Base-by-base conservation (phyloP, 1,140 invertebrate genomes). In the Hylyphantes graminicola region DNA sequence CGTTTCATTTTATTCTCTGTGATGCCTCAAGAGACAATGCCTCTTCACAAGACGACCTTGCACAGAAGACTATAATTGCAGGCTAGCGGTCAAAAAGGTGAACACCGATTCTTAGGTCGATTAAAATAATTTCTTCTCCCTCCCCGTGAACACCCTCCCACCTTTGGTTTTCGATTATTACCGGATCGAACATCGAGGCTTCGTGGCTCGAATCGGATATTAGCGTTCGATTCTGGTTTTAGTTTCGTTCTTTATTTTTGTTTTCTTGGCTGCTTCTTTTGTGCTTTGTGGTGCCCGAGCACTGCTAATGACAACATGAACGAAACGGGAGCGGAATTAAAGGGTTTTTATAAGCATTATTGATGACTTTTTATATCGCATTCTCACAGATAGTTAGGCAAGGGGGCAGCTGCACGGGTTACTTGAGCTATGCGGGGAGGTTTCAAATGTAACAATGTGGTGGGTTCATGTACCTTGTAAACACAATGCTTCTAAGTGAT, bases 61-160 rank as follows among this genome's bases (percentile, higher is more conserved):
- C 35, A 21, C 54, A 35, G 68, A 57, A 21, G 21, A 76, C n/a
- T 57, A 74, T 76, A 76, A 76, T 76, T 76, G 74, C 74, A 74
- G 55, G n/a, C 72, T 55, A 76, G 74, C 74, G 74, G 74, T 76
- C 74, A 76, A 64, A 76, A 76, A 76, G 74, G 55, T 76, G 74
- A 76, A 76, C 74, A 76, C 35, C 74, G 74, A 76, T 76, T 64
- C 74, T 76, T 51, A 64, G 48, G 59, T 64, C 74, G 74, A 76
- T 76, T 76, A 76, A 76, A 76, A 76, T 76, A 63, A 61, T 63
- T 63, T 59, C 35, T 11, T 17, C n/a, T n/a, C n/a, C 17, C 15
- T 19, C 9, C 3, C 63, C 35, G 5, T 35, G 35, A 35, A 35
- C 35, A 35, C 35, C 35, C 15, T 74, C 55, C 55, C 53, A 53